phyloP scores from a whole-genome alignment of 1,140 invertebrate genomes.

The Adoxophyes honmai region DNA sequence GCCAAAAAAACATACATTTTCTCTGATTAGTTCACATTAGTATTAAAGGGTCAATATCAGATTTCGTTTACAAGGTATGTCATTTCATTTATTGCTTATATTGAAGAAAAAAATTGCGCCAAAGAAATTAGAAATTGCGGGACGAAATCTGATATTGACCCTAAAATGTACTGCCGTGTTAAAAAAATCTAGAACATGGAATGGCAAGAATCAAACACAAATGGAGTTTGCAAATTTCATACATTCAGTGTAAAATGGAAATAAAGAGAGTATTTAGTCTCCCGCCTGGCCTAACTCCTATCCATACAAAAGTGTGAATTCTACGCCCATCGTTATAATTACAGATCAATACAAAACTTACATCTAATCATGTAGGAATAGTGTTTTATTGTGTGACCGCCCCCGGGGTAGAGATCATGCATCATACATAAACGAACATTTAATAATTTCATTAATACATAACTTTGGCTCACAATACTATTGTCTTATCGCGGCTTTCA shows the following conservation, averaged over 20 bases:
- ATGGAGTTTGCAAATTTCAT: background rate
- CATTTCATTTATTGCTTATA: too few species aligned
- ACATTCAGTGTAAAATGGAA: background rate
- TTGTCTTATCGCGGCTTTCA: background rate
- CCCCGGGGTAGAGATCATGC: constrained; percentile 2
- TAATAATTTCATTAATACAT: background rate
- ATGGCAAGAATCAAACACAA: background rate
- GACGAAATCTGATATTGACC: too few species aligned
- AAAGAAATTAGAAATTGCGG: too few species aligned
- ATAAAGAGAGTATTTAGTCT: constrained; percentile 20
- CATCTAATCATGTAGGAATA: constrained; percentile 14
- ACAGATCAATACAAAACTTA: constrained; percentile 15
- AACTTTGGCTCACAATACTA: constrained; percentile 28
- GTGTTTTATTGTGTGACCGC: background rate
- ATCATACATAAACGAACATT: background rate
- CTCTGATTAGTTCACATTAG: too few species aligned
- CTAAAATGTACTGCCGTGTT: background rate
- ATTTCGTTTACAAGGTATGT: too few species aligned
- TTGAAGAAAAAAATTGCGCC: too few species aligned
- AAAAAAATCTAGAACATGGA: background rate
- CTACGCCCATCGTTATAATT: constrained; percentile 18
- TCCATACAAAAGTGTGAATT: constrained; percentile 33
- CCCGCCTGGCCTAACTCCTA: background rate
- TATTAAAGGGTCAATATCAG: too few species aligned
- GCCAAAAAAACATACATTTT: too few species aligned